Base-by-base conservation (phyloP, 2,888 invertebrate species). In the Diachrysia chrysitis region DNA sequence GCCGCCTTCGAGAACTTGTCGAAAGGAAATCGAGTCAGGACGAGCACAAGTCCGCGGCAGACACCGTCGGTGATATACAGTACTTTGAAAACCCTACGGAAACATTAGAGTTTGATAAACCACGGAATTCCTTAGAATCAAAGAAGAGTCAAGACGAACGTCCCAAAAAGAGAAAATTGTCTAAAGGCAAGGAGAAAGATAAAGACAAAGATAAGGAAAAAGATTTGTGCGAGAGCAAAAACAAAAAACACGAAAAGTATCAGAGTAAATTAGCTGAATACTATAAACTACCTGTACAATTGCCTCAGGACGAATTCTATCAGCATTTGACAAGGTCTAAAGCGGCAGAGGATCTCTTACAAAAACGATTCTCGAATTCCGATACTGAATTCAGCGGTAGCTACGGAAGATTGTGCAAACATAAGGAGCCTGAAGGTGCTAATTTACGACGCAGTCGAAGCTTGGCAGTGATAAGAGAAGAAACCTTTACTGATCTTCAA, bases 381-480 rank as follows among this genome's bases (percentile, higher is more conserved):
- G 95, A 95, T 73, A 92, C 93, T 58, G 95, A 95, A 82, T 94
- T 94, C 76, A 94, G 91, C 79, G 93, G 93, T 12, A 95, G 93
- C 82, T 95, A 95, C 93, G 95, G 94, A 67, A 89, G 93, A 85
- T 82, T 95, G 84, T 95, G 95, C 83, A 95, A 94, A 77, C 95
- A 95, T 74, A 95, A 93, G 83, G 95, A 95, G 80, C 87, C 92
- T 66, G 95, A 95, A 86, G 93, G 93, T 54, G 93, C 95, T 58
- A 96, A 96, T 88, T 93, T 97, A 85, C 95, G 97, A 66, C 93
- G 95, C 68, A 97, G 97, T 84, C 95, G 97, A 84, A 97, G 97
- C 85, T 96, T 97, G 86, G 97, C 97, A 73, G 97, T 97, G 71
- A 97, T 97, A 88, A 96, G 97, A 87, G 98, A 98, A 89, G 97